Evolutionary conservation across 1,140 invertebrate species (phyloP), one percentile per base, ranked within the genome.

Genomic region (Orius insidiosus): DNA sequence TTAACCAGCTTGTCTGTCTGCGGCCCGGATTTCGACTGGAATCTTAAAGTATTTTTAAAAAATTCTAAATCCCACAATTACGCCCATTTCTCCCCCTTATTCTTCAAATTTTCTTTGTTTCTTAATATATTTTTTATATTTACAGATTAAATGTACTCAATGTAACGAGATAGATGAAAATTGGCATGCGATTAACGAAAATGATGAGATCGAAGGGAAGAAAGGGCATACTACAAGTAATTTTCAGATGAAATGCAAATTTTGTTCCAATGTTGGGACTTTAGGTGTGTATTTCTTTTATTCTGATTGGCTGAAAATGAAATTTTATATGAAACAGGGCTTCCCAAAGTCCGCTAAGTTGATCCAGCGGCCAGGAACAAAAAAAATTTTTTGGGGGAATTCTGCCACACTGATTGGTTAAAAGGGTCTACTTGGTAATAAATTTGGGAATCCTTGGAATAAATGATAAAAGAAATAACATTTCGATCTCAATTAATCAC

Each of bases 181-280:
- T 2, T 50, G 49, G 49, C 49, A 50, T 46, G 34, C 44, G 5
- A 50, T 50, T 19, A 36, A 9, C 13, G 32, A 34, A 15, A 19
- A 16, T 30, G 49, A 50, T 42, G 36, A 38, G 33, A 45, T 50
- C 4, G 30, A 46, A 32, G 44, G 30, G 3, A 45, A 37, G 6
- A 32, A 13, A 31, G 49, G 49, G n/a, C 49, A 44, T 10, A 36
- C 35, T 7, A 41, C 35, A 5, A 35, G 41, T 15, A 50, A 50
- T 35, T 50, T 46, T 41, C 49, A 50, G 36, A 50, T 50, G 45
- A 50, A 50, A 34, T 50, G 49, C 36, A 50, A 50, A 38, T 50
- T 50, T 35, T 50, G 49, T 14, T 50, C 49, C 5, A 46, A 38
- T 14, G 36, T 50, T 31, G 46, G 30, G 9, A 45, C 49, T 10